Percentiles rank a stretch among this genome's conserved stretches.
These are phyloP conservation scores for Ochropleura leucogaster DNA, from an alignment of 2,888 invertebrate genomes.

Conservation along the genomic window DNA sequence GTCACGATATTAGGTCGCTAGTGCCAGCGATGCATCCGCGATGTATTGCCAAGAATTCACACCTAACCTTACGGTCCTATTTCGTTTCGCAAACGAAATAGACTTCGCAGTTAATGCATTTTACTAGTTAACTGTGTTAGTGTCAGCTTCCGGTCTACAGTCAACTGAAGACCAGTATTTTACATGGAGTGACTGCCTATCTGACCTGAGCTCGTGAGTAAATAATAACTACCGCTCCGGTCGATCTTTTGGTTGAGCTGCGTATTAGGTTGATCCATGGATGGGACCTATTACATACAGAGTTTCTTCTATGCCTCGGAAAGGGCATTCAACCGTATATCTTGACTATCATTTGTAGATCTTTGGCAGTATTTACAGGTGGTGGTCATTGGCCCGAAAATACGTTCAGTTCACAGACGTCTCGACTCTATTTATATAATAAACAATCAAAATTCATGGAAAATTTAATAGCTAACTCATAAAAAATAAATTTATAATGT, in stretches of 20 bases:
- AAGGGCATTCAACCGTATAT: too few relatives aligned
- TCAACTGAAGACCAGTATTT: background rate
- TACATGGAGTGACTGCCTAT: background rate
- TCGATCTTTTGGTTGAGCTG: too few relatives aligned
- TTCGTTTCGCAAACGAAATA: background rate
- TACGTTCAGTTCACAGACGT: background rate
- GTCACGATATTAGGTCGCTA: constrained; percentile 35
- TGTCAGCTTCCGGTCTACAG: background rate
- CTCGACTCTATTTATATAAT: background rate
- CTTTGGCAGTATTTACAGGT: too few relatives aligned
- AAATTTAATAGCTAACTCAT: constrained; percentile 6
- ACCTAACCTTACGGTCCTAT: background rate
- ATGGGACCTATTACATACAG: too few relatives aligned
- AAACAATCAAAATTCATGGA: background rate
- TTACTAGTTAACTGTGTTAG: background rate
- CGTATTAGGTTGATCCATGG: too few relatives aligned
- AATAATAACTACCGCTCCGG: too few relatives aligned
- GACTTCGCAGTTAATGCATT: background rate
- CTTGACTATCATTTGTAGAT: too few relatives aligned
- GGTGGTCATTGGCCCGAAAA: too few relatives aligned
- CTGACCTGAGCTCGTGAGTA: background rate
- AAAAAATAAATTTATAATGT: background rate
- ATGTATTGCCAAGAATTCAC: constrained; percentile 44
- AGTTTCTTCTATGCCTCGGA: too few relatives aligned
- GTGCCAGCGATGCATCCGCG: constrained; percentile 34